Base-by-base conservation (phyloP, 2,113 vertebrate species). In the Aldabrachelys gigantea region DNA sequence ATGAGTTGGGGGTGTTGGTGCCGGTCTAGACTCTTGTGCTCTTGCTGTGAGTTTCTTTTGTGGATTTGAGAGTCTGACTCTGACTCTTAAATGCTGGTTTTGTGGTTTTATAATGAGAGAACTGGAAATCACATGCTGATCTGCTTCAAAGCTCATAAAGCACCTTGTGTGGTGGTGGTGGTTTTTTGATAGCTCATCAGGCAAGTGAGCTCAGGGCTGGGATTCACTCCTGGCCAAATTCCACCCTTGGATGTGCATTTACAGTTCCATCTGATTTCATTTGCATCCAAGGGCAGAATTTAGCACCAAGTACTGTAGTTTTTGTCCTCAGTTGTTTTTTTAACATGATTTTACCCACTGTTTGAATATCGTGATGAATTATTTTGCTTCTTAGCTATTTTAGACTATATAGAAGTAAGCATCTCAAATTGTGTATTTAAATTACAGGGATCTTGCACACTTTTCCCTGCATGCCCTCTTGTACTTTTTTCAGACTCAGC, bases 181-280 rank as follows among this genome's bases (percentile, higher is more conserved):
- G 80, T 75, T 72, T 72, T 87, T 54, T 53, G 72, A 10, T 56
- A 56, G 24, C 22, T 25, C 54, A 25, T 56, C 52, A 11, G 12
- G 16, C 29, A 62, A 25, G 53, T 7, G 65, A 95, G 50, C 62
- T 50, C 62, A 31, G 81, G 21, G 24, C 87, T 94, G 88, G 80
- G 87, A 38, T 84, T 69, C 79, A 24, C 35, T 80, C 69, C 13
- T 82, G 14, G 38, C 89, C 69, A 50, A 88, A 54, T 27, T 82
- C 80, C 90, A 90, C 82, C 17, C 87, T 91, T 82, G 91, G 87
- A 89, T 89, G 83, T 89, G 84, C 47, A 13, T 89, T 94, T 95
- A 95, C 91, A 80, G 84, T 90, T 95, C 69, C 69, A 8, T 5
- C 65, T 41, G 80, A 35, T 47, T 92, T 62, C 59, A 35, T 65